Evolutionary conservation across 2,797 vertebrate species (phyloP), one percentile per base, ranked within the genome.

Genomic region (Dryobates pubescens): DNA sequence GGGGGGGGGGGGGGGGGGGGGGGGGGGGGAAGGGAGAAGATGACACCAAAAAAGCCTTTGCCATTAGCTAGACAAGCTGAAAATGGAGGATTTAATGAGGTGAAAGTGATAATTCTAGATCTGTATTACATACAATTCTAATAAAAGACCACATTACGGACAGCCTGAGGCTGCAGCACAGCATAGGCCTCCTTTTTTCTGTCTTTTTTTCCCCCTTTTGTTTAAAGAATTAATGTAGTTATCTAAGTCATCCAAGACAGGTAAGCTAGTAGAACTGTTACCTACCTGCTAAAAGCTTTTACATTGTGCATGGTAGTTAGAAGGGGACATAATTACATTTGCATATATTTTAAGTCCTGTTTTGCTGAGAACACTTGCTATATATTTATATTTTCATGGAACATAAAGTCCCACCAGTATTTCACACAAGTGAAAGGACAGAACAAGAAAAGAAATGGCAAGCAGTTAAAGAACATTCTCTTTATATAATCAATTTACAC

Each of bases 361-460:
- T 84, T 85, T 77, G 43, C 72, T 59, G 77, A 88, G 38, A 86
- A 93, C 41, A 54, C 20, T 86, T 70, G 34, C 30, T 73, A 45
- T 36, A 12, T 80, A 71, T 94, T 93, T 76, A 57, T 82, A 63
- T 93, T 95, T 93, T 74, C 22, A 54, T 61, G 62, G 45, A 89
- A 90, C 38, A 61, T 51, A 16, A 76, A 84, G 58, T 82, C 34
- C 30, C 26, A 89, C 23, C 51, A 67, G n/a, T 89, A 67, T 69
- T 87, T 81, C 61, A 64, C 54, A 68, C 10, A 68, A 89, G 41
- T 74, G 58, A 90, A 93, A 90, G 74, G 84, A 90, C 64, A 86
- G 74, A 88, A 81, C 23, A 76, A 79, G 67, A 82, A 81, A 89
- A 58, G 30, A 81, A 89, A 81, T 92, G 56, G 17, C 70, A 83